Percentiles rank a stretch among this genome's conserved stretches.
Evolutionary conservation across 2,113 vertebrate genomes (phyloP).

Genomic region (Isichthys henryi): DNA sequence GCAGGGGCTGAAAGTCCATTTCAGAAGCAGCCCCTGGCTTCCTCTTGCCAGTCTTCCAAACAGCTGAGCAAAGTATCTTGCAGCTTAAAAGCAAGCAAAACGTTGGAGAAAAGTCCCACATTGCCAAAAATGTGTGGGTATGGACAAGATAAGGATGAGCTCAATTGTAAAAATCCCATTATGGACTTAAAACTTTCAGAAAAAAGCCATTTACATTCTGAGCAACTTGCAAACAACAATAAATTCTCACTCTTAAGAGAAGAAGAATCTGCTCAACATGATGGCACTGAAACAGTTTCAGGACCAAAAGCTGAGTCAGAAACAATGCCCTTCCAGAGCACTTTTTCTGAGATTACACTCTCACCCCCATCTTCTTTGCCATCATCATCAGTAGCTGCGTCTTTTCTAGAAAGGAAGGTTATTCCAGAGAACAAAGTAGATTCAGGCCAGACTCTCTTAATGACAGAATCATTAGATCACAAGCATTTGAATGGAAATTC

Average conservation of each 20-base stretch:
- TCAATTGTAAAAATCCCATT: neutral
- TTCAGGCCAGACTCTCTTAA: constrained; percentile 15
- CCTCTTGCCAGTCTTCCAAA: constrained; percentile 56
- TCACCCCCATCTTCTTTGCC: constrained; percentile 43
- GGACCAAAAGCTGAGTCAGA: constrained; percentile 43
- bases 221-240: neutral
- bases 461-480: neutral
- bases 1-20: constrained; percentile 42
- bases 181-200: neutral
- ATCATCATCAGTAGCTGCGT: constrained; percentile 35
- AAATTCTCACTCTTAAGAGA: neutral
- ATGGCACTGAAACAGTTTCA: neutral
- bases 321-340: constrained; percentile 50
- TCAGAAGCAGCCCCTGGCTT: constrained; percentile 50
- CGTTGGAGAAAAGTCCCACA: constrained; percentile 18
- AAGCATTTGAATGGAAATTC: neutral
- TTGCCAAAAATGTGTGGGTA: neutral
- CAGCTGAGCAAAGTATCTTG: constrained; percentile 43
- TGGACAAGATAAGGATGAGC: neutral
- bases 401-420: constrained; percentile 27
- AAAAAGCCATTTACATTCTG: neutral
- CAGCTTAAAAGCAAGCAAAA: constrained; percentile 43
- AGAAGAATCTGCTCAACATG: constrained; percentile 6
- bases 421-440: constrained; percentile 17
- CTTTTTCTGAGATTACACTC: constrained; percentile 65